These are phyloP conservation scores for Drosophila triauraria DNA, from an alignment of 1,140 invertebrate species.

Conservation along the genomic window DNA sequence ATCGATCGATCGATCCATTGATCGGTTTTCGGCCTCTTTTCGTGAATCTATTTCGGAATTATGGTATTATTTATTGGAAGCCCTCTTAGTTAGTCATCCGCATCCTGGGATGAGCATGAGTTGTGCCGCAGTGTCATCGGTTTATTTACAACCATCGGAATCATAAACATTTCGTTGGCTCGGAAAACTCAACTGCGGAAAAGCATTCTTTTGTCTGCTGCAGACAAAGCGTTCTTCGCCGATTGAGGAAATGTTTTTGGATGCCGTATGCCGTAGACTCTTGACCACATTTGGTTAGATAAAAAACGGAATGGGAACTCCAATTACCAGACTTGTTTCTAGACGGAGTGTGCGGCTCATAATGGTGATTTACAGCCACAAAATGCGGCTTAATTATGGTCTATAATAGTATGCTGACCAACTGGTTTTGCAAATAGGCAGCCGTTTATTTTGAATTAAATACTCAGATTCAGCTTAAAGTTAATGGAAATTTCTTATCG, in stretches of 20 bases:
- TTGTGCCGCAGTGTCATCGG: conserved; percentile 48
- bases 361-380: conserved; percentile 16
- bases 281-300: conserved; percentile 2
- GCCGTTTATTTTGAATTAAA: conserved; percentile 11
- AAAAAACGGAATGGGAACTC: not conserved
- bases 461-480: conserved; percentile 18
- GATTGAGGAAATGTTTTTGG: conserved; percentile 60
- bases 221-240: conserved; percentile 18
- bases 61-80: conserved; percentile 39
- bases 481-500: not conserved
- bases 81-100: conserved; percentile 57
- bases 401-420: conserved; percentile 22
- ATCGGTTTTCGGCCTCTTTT: conserved; percentile 5
- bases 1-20: conserved; percentile 1
- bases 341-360: conserved; percentile 9
- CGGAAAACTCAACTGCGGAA: conserved; percentile 47
- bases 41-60: conserved; percentile 47
- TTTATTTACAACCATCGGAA: conserved; percentile 64
- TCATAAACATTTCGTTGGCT: conserved; percentile 60
- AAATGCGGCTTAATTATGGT: conserved; percentile 34
- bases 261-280: not conserved
- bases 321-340: conserved; percentile 24
- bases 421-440: conserved; percentile 22
- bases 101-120: conserved; percentile 13
- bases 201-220: conserved; percentile 52